A percentile compares a stretch with the other conserved stretches of the same genome.
Conservation (phyloP, 2,113 vertebrate genomes). For the Fregetta grallaria region DNA sequence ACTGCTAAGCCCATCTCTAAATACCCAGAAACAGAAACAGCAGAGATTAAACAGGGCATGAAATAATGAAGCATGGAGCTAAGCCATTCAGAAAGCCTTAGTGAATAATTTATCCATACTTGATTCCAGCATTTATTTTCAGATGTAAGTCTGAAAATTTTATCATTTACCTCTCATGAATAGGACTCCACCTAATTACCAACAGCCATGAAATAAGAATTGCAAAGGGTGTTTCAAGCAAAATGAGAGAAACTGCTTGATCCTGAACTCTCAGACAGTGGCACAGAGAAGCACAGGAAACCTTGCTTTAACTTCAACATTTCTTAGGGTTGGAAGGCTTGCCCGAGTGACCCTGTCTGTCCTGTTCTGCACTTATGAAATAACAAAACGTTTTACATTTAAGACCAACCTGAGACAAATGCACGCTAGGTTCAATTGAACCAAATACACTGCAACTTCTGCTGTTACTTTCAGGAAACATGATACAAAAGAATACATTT, state of each 20-base stretch:
- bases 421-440: too few relatives aligned
- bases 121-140: background rate
- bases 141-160: background rate
- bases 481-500: too few relatives aligned
- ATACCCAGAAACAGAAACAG: background rate
- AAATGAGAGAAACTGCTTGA: background rate
- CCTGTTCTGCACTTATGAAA: background rate
- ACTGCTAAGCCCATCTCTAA: background rate
- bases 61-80: background rate
- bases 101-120: background rate
- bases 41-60: slow-evolving; percentile 8
- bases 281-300: background rate
- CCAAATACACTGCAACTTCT: too few relatives aligned
- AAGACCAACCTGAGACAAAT: too few relatives aligned
- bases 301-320: background rate
- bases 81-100: background rate
- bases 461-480: too few relatives aligned
- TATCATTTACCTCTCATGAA: background rate
- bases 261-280: background rate
- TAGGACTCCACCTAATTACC: background rate
- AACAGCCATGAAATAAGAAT: background rate
- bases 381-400: too few relatives aligned
- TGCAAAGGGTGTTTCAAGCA: background rate
- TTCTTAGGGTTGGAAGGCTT: background rate
- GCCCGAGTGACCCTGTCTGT: background rate